Evolutionary conservation across 1,140 invertebrate genomes (phyloP).

Genomic region (Leptoteleia sp.): DNA sequence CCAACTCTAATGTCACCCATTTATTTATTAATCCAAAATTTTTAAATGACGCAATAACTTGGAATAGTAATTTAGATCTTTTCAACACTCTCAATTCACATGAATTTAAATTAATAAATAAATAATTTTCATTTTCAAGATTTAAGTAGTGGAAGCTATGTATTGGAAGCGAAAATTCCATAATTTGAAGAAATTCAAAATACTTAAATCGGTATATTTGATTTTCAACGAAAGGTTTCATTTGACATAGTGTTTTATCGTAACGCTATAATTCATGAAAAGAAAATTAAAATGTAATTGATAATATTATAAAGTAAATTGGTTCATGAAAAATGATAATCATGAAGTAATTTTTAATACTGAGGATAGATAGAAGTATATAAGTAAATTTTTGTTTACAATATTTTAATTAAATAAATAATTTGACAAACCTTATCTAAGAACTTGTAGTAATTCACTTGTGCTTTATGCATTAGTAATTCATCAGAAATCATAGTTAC

Average conservation of each 20-base stretch:
- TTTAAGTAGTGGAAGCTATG: constrained; percentile 73
- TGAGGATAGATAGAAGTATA: no score
- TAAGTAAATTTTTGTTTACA: no score
- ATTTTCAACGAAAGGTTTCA: background rate
- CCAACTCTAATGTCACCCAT: constrained; percentile 70
- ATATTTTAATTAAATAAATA: no score
- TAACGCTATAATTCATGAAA: background rate
- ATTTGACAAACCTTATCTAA: no score
- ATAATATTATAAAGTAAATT: no score
- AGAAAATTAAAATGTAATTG: no score
- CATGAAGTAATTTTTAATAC: no score
- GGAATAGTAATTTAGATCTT: constrained; percentile 17
- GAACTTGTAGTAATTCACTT: no score
- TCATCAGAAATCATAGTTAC: background rate
- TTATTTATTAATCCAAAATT: constrained; percentile 71
- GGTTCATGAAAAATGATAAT: no score
- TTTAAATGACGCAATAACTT: constrained; percentile 18
- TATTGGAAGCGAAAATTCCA: constrained; percentile 71
- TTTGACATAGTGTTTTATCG: constrained; percentile 9
- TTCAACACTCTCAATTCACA: constrained; percentile 66
- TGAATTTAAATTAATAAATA: constrained; percentile 75
- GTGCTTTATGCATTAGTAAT: no score
- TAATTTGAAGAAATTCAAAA: constrained; percentile 76
- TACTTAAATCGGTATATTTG: constrained; percentile 75
- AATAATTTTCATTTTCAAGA: constrained; percentile 67